Base-by-base conservation (phyloP, 2,113 vertebrate species). In the Pedetes capensis region DNA sequence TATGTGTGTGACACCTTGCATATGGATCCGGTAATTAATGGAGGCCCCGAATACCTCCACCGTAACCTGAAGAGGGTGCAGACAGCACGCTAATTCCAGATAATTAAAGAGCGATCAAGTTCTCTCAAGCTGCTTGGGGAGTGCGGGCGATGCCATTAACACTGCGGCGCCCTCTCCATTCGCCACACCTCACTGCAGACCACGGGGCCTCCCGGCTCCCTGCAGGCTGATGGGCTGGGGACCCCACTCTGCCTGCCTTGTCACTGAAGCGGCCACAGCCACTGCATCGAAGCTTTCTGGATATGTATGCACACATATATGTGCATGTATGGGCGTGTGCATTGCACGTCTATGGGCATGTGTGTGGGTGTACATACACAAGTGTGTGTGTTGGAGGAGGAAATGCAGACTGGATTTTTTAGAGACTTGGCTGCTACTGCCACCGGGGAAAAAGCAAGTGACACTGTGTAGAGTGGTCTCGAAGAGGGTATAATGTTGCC, bases 1-100 rank as follows among this genome's bases (percentile, higher is more conserved):
- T 97, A 95, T 51, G 94, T 97, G 94, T 97, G 96, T 98, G 98
- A 98, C 98, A 97, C 95, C 98, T 97, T 97, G 96, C 98, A 97
- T 98, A 98, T 23, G 98, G 98, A 98, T 98, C 97, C 91, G 97
- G 97, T 98, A 98, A 98, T 98, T 98, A 98, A 97, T 53, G 94
- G 97, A 97, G 92, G 97, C 97, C 96, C 98, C 42, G 95, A 97
- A 96, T 98, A 97, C 97, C 97, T 96, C 93, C 96, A 91, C 97
- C 25, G 4, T 97, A 87, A 97, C 97, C 90, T 94, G 95, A 94
- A 97, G 97, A 95, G 96, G 95, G 97, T n/a, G 87, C 96, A 95
- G 97, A 93, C 29, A 49, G 96, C 0, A 2, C 96, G 97, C 96
- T 98, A 97, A 98, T 98, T 98, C 97, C 98, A 97, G 97, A 98